A percentile compares a stretch with the other conserved stretches of the same genome.
Conservation (phyloP, 1,140 invertebrate genomes). For the Nautilus pompilius region DNA sequence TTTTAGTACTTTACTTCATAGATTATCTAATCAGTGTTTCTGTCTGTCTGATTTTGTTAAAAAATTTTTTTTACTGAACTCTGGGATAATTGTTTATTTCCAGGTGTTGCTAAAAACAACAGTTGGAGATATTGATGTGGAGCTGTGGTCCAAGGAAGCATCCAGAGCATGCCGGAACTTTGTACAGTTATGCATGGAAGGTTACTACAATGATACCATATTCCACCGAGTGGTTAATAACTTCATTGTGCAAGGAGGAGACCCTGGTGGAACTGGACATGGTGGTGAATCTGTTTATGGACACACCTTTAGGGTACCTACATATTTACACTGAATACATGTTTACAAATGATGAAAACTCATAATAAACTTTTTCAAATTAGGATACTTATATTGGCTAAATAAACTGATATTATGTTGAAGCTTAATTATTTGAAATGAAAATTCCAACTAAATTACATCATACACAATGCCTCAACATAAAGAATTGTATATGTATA, state of each 20-base stretch:
- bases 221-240: constrained; percentile 89
- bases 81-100: constrained; percentile 1
- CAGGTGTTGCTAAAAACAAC: constrained; percentile 88
- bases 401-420: too few species aligned
- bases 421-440: too few species aligned
- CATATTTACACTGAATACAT: too few species aligned
- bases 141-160: constrained; percentile 95
- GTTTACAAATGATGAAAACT: too few species aligned
- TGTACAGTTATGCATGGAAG: constrained; percentile 94
- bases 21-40: background rate
- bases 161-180: constrained; percentile 96
- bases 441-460: too few species aligned
- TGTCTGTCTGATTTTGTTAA: background rate
- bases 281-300: constrained; percentile 95
- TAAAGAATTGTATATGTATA: too few species aligned
- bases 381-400: background rate
- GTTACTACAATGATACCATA: constrained; percentile 90
- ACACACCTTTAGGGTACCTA: constrained; percentile 87
- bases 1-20: background rate
- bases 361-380: too few species aligned
- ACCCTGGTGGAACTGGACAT: constrained; percentile 80
- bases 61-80: background rate
- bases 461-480: too few species aligned
- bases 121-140: constrained; percentile 95
- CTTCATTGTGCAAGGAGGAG: constrained; percentile 95